Conservation (phyloP, 2,113 vertebrate genomes). For the Columba livia region DNA sequence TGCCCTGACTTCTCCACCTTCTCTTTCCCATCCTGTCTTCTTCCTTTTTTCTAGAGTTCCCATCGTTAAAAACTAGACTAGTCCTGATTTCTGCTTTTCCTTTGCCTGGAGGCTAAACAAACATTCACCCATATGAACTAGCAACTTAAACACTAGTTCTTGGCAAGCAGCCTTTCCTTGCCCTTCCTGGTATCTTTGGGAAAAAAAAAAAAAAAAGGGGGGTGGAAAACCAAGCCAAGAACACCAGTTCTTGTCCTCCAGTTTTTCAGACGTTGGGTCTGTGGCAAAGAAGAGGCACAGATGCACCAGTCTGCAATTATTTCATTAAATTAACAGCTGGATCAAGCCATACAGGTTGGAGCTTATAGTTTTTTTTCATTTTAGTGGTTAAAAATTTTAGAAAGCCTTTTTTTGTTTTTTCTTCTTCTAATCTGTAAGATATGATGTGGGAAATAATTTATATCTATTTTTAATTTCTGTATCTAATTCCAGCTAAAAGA, state of each 20-base stretch:
- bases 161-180: constrained; percentile 21
- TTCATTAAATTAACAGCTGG: not conserved
- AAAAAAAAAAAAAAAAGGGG: not conserved
- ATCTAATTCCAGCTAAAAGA: not conserved
- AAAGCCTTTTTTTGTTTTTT: not conserved
- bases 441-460: not conserved
- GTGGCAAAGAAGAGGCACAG: not conserved
- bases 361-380: not conserved
- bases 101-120: not conserved
- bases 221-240: not conserved
- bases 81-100: not conserved
- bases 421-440: not conserved
- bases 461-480: not conserved
- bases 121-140: not conserved
- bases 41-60: not conserved
- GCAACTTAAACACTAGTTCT: constrained; percentile 11
- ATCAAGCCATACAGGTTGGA: not conserved
- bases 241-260: not conserved
- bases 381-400: not conserved
- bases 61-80: not conserved
- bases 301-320: not conserved
- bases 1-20: not conserved
- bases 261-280: not conserved
- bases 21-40: not conserved
- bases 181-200: not conserved